Base-by-base conservation (phyloP, 2,888 invertebrate species). In the Ophraella communa region DNA sequence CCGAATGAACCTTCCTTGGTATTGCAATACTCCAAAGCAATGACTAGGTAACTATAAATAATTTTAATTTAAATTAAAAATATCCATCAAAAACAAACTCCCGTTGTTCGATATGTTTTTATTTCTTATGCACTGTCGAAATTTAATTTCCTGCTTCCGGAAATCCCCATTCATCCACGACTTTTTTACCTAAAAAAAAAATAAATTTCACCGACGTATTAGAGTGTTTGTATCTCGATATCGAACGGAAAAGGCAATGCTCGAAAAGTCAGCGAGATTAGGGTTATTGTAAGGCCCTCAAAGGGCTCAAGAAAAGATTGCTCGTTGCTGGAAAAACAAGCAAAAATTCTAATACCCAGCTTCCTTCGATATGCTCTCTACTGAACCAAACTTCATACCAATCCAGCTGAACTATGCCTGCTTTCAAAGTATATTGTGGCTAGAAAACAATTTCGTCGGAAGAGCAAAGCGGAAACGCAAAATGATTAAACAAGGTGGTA, bases 271-370 rank as follows among this genome's bases (percentile, higher is more conserved):
- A 56, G 14, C 54, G 56, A 52, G 64, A 67, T 65, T 51, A 64
- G 62, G 57, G 62, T 56, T 67, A 65, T 65, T 67, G 64, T 65
- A 51, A 21, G 55, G 42, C 52, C 59, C 62, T 59, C 64, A 64
- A 65, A 67, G 62, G 58, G 64, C 59, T 65, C 55, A 27, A 58
- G 53, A 20, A 65, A 65, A 71, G 68, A 70, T 70, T 65, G 72
- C 64, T 68, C 63, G 67, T 63, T 67, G 64, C 61, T 65, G 70
- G 72, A 69, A 70, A 72, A 70, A 72, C 72, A 72, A 70, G 71
- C 71, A 69, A 68, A 67, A 71, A 51, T 68, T 53, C 68, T 69
- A 71, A 69, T 64, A 57, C 39, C 2, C 47, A 20, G 57, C 61
- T 35, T 65, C 61, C 59, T 51, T 39, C 30, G 53, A 47, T 64